Evolutionary conservation across 2,797 vertebrate species (phyloP).

Genomic region (Ctenosaura bakeri): DNA sequence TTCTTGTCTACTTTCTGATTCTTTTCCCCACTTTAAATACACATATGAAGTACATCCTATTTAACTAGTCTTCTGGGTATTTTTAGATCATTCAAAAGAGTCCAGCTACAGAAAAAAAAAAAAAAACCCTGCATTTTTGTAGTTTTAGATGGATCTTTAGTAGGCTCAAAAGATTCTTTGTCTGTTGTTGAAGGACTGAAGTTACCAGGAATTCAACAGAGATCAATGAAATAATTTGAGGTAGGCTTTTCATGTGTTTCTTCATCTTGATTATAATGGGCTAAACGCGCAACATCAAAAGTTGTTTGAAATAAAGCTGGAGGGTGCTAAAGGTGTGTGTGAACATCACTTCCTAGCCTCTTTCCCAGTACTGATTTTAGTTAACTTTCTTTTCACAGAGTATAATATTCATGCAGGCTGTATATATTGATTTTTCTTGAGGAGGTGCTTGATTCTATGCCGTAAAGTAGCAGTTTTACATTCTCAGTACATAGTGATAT

Average conservation of each 20-base stretch:
- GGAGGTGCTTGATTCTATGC: not conserved
- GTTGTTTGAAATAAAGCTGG: not conserved
- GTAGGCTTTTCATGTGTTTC: not conserved
- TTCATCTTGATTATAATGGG: not conserved
- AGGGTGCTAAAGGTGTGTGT: not conserved
- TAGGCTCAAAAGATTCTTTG: not conserved
- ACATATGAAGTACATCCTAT: not conserved
- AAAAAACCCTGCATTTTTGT: no score
- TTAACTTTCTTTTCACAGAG: not conserved
- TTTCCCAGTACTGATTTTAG: not conserved
- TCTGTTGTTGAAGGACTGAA: not conserved
- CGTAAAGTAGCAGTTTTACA: rapidly evolving
- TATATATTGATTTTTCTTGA: not conserved
- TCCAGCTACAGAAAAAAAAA: not conserved
- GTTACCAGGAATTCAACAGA: slow-evolving; percentile 5
- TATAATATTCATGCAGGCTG: not conserved
- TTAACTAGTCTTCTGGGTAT: not conserved
- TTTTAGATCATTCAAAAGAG: slow-evolving; percentile 14
- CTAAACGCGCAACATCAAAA: not conserved
- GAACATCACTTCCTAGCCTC: not conserved
- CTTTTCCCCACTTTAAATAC: slow-evolving; percentile 18
- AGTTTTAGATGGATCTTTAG: not conserved
- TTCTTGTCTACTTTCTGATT: not conserved
- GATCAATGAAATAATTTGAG: not conserved
- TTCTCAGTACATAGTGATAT: not conserved